Evolutionary conservation across 1,140 invertebrate genomes (phyloP).

Genomic region (Harlomillsia oculata): DNA sequence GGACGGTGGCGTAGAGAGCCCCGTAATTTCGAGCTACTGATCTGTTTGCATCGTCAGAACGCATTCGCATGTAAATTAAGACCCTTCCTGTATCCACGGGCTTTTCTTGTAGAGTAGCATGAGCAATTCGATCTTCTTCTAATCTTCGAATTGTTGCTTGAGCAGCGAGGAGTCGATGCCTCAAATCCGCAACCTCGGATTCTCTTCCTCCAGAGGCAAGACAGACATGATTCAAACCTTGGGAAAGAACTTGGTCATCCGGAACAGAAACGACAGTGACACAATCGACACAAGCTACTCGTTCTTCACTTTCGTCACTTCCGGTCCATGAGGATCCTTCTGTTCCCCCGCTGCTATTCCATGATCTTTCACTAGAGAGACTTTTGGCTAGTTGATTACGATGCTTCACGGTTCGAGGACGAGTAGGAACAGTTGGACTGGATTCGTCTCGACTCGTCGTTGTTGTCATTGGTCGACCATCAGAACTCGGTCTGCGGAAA

Average conservation of each 20-base stretch:
- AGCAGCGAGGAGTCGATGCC: not conserved
- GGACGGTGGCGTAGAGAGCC: slow-evolving; percentile 69
- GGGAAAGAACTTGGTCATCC: slow-evolving; percentile 32
- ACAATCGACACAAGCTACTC: slow-evolving; percentile 28
- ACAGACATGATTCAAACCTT: slow-evolving; percentile 31
- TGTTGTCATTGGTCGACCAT: no score
- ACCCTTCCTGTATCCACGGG: no score
- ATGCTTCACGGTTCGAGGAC: slow-evolving; percentile 35
- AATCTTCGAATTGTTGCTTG: not conserved
- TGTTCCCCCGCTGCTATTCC: no score
- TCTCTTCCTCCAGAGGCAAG: no score
- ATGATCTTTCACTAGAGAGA: slow-evolving; percentile 2
- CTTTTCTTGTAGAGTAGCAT: no score
- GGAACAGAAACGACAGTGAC: slow-evolving; percentile 33
- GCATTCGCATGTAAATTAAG: no score
- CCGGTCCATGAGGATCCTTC: no score
- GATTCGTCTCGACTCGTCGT: not conserved
- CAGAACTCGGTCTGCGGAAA: no score
- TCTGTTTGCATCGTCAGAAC: no score
- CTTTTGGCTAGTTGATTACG: slow-evolving; percentile 36
- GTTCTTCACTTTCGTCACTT: not conserved
- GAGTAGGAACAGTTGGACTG: slow-evolving; percentile 11
- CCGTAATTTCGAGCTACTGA: slow-evolving; percentile 56
- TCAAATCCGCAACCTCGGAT: slow-evolving; percentile 2
- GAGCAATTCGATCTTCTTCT: no score